Evolutionary conservation across 2,797 vertebrate species (phyloP).

Genomic region (Sebastolobus alascanus): DNA sequence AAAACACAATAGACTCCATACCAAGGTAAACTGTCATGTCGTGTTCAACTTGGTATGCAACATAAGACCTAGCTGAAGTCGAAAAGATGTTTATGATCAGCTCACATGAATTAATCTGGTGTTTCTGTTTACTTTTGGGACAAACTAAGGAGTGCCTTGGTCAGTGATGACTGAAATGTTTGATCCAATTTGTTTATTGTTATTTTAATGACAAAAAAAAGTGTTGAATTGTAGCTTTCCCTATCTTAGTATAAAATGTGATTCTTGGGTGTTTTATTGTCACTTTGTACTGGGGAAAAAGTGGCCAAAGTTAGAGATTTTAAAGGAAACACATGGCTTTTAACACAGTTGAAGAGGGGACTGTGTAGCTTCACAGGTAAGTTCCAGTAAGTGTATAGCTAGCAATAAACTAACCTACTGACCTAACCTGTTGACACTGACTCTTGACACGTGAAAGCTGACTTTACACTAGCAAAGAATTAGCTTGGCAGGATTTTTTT

Average conservation of each 20-base stretch:
- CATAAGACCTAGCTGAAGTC: background rate
- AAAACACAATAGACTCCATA: background rate
- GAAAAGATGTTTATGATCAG: background rate
- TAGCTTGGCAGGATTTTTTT: background rate
- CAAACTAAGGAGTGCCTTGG: too few species aligned
- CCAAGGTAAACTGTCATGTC: background rate
- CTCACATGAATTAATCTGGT: background rate
- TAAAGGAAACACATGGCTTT: background rate
- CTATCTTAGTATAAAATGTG: background rate
- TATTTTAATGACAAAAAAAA: background rate
- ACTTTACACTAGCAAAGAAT: background rate
- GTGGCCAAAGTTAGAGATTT: background rate
- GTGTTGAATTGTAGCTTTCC: background rate
- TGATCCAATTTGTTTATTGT: background rate
- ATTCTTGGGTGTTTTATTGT: background rate
- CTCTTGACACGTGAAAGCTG: too few species aligned
- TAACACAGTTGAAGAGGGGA: background rate
- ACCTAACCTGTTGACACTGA: too few species aligned
- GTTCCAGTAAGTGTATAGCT: background rate
- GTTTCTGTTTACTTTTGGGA: background rate
- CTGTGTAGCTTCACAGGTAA: background rate
- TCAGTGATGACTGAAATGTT: background rate
- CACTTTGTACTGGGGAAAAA: accelerated
- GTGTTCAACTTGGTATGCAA: background rate
- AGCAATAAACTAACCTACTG: background rate